These are phyloP conservation scores for Coturnix japonica DNA, from an alignment of 2,113 vertebrate genomes.

Conservation along the genomic window DNA sequence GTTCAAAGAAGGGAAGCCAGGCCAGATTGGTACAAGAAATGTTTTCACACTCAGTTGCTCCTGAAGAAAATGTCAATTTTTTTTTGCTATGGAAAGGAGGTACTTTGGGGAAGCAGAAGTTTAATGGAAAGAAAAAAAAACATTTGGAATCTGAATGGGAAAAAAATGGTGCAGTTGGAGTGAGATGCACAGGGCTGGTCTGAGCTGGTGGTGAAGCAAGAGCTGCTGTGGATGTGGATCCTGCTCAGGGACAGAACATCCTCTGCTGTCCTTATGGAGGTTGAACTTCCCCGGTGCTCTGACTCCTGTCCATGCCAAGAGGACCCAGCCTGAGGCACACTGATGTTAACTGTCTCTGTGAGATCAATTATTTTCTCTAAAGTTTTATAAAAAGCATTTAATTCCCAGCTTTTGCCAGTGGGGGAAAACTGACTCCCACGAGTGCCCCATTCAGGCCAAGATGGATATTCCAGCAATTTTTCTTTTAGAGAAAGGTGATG, in stretches of 20 bases:
- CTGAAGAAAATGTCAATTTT: background rate
- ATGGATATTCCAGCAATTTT: background rate
- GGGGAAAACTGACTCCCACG: background rate
- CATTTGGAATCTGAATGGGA: background rate
- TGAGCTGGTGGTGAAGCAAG: rapidly evolving
- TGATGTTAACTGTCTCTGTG: background rate
- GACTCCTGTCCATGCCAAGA: background rate
- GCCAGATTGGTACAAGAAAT: background rate
- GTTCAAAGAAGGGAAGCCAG: background rate
- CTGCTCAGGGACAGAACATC: background rate
- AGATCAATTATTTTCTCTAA: background rate
- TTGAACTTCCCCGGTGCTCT: background rate
- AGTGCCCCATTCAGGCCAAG: background rate
- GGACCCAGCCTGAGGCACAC: background rate
- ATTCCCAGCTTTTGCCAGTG: background rate
- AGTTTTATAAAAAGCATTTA: background rate
- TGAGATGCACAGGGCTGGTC: background rate
- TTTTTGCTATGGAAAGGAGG: background rate
- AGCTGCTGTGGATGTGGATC: background rate
- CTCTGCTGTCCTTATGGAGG: background rate
- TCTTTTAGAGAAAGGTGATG: background rate
- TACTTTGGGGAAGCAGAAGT: background rate
- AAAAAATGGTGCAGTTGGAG: rapidly evolving
- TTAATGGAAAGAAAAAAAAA: background rate
- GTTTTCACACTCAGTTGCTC: background rate